phyloP scores from a whole-genome alignment of 2,113 vertebrate genomes.

The Synodontis membranacea region DNA sequence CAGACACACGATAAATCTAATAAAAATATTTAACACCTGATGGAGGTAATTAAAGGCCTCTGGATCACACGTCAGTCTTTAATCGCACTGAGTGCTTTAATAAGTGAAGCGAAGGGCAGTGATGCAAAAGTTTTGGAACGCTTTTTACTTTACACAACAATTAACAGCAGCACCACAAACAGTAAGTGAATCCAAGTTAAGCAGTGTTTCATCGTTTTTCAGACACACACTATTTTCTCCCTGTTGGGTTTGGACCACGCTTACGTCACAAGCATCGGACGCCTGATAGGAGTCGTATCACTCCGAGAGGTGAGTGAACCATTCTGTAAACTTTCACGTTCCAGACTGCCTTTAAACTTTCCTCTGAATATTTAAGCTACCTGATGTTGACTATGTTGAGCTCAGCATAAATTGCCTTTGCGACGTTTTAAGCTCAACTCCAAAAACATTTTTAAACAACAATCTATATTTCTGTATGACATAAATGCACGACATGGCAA shows the following conservation, averaged over 20 bases:
- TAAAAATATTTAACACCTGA: constrained; percentile 31
- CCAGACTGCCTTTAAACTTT: not conserved
- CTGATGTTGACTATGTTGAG: not conserved
- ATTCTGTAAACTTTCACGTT: not conserved
- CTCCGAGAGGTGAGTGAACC: constrained; percentile 85
- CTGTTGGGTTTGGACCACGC: constrained; percentile 93
- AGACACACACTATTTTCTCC: constrained; percentile 98
- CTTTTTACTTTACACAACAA: not conserved
- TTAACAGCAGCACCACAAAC: not conserved
- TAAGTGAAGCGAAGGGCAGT: not conserved
- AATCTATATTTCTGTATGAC: too few species aligned
- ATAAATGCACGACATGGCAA: too few species aligned
- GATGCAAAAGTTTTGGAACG: not conserved
- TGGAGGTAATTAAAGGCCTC: constrained; percentile 3
- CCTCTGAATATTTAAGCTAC: not conserved
- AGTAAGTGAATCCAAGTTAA: not conserved
- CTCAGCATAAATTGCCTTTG: not conserved
- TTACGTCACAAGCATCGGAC: constrained; percentile 94
- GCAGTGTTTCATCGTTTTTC: constrained; percentile 19
- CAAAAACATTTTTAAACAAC: not conserved
- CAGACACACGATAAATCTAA: not conserved
- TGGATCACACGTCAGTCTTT: not conserved
- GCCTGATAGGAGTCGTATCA: constrained; percentile 93
- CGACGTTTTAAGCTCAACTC: too few species aligned
- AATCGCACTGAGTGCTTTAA: constrained; percentile 2